These are phyloP conservation scores for Leucozona laternaria DNA, from an alignment of 2,888 invertebrate species.

Conservation along the genomic window DNA sequence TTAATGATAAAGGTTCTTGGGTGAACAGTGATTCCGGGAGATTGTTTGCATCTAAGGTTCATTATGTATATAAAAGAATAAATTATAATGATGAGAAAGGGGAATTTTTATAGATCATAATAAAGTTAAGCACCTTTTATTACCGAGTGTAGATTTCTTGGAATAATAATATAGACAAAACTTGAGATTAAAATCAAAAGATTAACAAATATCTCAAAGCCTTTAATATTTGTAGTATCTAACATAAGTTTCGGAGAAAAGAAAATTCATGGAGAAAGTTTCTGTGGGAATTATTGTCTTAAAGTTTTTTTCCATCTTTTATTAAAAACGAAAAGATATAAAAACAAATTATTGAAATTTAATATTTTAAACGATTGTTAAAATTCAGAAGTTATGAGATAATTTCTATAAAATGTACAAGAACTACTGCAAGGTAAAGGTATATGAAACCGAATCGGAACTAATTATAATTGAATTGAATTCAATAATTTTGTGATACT, in stretches of 20 bases:
- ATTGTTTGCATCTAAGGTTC: background rate
- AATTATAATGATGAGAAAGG: background rate
- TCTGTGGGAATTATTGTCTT: background rate
- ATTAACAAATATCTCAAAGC: background rate
- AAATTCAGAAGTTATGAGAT: too few species aligned
- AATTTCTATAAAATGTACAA: too few species aligned
- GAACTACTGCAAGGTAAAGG: too few species aligned
- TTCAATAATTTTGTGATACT: too few species aligned
- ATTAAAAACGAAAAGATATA: background rate
- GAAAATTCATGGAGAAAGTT: background rate
- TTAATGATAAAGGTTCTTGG: slow-evolving; percentile 24
- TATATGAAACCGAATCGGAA: too few species aligned
- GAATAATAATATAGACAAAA: background rate
- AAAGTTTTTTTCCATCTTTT: background rate
- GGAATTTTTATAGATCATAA: background rate
- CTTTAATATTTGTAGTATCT: background rate
- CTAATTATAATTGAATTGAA: too few species aligned
- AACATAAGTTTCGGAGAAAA: background rate
- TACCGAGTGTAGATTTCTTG: background rate
- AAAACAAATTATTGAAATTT: background rate
- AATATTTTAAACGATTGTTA: too few species aligned
- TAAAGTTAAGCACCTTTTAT: background rate
- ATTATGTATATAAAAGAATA: background rate
- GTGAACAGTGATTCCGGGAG: slow-evolving; percentile 17
- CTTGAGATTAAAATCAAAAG: background rate